Evolutionary conservation across 64 coral and sea anemone species (phyloP).

Genomic region (Stylophora pistillata): DNA sequence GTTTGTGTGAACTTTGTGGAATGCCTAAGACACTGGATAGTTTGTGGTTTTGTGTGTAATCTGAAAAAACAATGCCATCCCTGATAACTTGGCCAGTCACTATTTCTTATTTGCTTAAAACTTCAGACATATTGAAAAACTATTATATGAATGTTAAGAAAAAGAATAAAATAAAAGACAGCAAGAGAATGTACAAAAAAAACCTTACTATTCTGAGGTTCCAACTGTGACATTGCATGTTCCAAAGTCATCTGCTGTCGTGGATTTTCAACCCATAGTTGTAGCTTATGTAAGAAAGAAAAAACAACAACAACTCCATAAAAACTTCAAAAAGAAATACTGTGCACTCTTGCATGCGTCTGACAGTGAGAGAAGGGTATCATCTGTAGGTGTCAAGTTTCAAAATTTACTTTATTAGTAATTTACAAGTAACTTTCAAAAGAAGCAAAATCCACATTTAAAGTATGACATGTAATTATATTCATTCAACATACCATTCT

Average conservation of each 20-base stretch:
- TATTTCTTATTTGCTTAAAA: too few species aligned
- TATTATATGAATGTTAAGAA: too few species aligned
- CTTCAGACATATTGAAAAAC: too few species aligned
- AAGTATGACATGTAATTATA: neutral
- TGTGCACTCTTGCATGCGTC: neutral
- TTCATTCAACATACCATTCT: slow-evolving; percentile 74
- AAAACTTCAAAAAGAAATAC: too few species aligned
- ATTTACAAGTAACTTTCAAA: too few species aligned
- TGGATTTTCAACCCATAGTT: slow-evolving; percentile 94
- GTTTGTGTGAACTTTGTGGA: too few species aligned
- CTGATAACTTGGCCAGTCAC: too few species aligned
- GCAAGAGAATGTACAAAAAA: neutral
- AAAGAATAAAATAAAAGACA: neutral
- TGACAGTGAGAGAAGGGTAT: neutral
- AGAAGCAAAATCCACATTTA: too few species aligned
- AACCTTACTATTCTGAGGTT: slow-evolving; percentile 91
- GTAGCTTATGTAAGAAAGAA: slow-evolving; percentile 41
- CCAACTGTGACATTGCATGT: slow-evolving; percentile 65
- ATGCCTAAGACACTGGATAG: too few species aligned
- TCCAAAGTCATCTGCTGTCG: slow-evolving; percentile 86
- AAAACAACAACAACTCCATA: too few species aligned
- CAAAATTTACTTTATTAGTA: neutral
- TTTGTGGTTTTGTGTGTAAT: too few species aligned
- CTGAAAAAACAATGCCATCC: too few species aligned
- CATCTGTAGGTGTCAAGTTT: neutral